phyloP scores from a whole-genome alignment of 2,113 vertebrate genomes.

The Indicator indicator region DNA sequence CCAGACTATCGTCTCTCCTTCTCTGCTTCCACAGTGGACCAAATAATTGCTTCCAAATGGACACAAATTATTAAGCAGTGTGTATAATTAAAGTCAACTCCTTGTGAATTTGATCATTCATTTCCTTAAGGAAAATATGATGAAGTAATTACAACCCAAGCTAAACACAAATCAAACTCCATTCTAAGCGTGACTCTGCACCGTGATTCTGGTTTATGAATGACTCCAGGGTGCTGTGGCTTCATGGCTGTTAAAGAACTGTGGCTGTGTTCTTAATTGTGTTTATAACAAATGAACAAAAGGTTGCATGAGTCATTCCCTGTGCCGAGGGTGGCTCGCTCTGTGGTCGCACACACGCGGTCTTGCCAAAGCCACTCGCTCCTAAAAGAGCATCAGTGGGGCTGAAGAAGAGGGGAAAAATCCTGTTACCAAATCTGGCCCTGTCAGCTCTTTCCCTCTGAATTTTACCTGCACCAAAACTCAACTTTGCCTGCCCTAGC shows the following conservation, averaged over 20 bases:
- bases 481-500: not conserved
- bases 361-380: not conserved
- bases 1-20: not conserved
- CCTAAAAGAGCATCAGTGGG: not conserved
- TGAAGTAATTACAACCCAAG: slow-evolving; percentile 47
- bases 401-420: not conserved
- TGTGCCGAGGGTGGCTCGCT: not conserved
- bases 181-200: not conserved
- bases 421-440: not conserved
- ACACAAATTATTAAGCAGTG: slow-evolving; percentile 39
- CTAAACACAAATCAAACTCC: slow-evolving; percentile 55
- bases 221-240: slow-evolving; percentile 35
- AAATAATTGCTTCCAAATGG: slow-evolving; percentile 54
- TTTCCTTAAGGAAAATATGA: slow-evolving; percentile 66
- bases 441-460: not conserved
- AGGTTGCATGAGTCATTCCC: slow-evolving; percentile 38
- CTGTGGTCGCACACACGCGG: not conserved
- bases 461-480: not conserved
- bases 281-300: slow-evolving; percentile 34
- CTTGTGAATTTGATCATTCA: slow-evolving; percentile 32
- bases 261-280: slow-evolving; percentile 41
- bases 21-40: slow-evolving; percentile 5
- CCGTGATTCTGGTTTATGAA: slow-evolving; percentile 23
- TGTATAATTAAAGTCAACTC: slow-evolving; percentile 56
- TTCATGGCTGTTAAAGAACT: slow-evolving; percentile 8